Percentiles rank a stretch among this genome's conserved stretches.
Conservation (phyloP, 2,113 vertebrate genomes). For the Rhynchopsitta pachyrhyncha region DNA sequence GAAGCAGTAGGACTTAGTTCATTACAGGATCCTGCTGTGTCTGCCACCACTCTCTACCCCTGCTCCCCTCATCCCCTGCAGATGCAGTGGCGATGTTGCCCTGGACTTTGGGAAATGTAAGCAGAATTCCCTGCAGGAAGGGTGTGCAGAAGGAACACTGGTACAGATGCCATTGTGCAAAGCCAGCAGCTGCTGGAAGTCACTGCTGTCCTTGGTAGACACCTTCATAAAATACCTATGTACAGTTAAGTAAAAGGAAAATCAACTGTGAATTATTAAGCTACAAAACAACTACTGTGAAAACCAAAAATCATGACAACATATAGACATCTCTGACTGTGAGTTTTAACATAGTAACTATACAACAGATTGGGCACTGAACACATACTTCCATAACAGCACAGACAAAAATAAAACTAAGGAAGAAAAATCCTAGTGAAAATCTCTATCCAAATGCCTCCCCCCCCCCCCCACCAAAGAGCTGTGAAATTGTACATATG, state of each 20-base stretch:
- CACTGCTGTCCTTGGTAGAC: not conserved
- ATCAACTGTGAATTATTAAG: not conserved
- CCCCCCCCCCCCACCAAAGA: not conserved
- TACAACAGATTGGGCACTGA: not conserved
- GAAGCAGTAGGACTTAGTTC: not conserved
- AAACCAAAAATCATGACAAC: not conserved
- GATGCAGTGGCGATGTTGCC: not conserved
- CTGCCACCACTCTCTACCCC: not conserved
- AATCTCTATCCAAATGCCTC: not conserved
- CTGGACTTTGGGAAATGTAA: not conserved
- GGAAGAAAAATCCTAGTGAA: not conserved
- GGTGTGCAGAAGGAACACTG: not conserved
- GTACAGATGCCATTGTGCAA: not conserved
- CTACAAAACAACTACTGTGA: not conserved
- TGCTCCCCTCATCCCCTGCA: accelerated
- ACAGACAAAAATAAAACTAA: not conserved
- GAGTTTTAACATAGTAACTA: not conserved
- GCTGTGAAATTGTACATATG: not conserved
- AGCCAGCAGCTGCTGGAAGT: not conserved
- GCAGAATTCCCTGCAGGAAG: not conserved
- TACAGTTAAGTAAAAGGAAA: not conserved
- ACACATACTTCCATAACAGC: not conserved
- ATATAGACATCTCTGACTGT: not conserved
- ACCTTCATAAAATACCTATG: not conserved
- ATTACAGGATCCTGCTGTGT: not conserved